Conservation (phyloP, 2,888 invertebrate genomes). For the Mythimna pallens region DNA sequence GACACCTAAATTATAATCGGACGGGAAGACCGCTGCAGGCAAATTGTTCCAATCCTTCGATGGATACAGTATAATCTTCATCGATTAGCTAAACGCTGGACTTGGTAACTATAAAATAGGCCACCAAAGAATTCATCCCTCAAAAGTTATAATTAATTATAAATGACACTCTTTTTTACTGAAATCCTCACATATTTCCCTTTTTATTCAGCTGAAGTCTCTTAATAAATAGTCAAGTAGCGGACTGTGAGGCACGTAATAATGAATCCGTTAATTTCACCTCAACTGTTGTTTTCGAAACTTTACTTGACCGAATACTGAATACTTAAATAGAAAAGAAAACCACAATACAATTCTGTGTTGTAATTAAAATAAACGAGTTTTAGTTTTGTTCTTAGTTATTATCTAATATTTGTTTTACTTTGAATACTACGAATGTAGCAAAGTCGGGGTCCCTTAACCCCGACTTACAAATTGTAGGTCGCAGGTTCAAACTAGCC, state of each 20-base stretch:
- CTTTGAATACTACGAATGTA: not conserved
- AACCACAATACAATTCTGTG: conserved; percentile 28
- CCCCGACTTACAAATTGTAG: too few species aligned
- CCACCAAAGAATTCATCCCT: not conserved
- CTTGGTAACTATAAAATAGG: not conserved
- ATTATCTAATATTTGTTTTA: not conserved
- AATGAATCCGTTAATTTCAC: conserved; percentile 15
- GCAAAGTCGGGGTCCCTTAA: too few species aligned
- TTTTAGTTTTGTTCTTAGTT: not conserved
- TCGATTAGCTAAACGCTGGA: too few species aligned
- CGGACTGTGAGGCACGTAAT: not conserved
- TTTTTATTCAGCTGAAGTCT: conserved; percentile 6
- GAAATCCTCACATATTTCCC: not conserved
- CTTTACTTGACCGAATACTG: conserved; percentile 9
- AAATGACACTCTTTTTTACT: not conserved
- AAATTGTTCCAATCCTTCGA: too few species aligned
- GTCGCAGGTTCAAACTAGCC: too few species aligned
- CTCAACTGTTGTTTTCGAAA: conserved; percentile 9
- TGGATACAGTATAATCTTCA: too few species aligned
- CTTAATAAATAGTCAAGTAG: conserved; percentile 24
- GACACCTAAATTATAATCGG: too few species aligned
- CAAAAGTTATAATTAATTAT: not conserved
- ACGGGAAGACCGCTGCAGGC: too few species aligned
- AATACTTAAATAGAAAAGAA: conserved; percentile 27
- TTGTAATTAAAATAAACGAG: conserved; percentile 1